Evolutionary conservation across 2,113 vertebrate species (phyloP), one percentile per base, ranked within the genome.

Genomic region (Erinaceus europaeus): DNA sequence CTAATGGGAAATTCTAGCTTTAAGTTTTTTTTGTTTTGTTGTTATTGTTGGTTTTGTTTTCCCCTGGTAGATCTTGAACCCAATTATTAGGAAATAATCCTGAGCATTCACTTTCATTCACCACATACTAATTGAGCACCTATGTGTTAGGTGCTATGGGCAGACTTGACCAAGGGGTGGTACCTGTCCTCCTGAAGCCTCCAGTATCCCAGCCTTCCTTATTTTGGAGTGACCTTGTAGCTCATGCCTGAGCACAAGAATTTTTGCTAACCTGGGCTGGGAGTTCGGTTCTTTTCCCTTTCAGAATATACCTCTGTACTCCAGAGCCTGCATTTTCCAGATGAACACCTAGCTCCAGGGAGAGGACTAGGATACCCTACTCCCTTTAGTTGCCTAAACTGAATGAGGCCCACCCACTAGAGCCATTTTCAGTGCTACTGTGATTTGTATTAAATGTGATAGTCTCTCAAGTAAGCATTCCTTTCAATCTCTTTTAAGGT

Each of bases 251-350:
- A 80, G 57, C 78, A 89, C n/a, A 85, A 9, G 20, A 23, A 65
- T 34, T n/a, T 68, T 50, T 62, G 36, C 27, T 74, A 40, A 75
- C 44, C 59, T 53, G 42, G 52, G 57, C 71, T 77, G 55, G 32
- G 46, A 36, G 25, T 80, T 88, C 46, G 57, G 29, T 80, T 85
- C 36, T 64, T 94, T 82, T 50, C 82, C 68, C 40, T 77, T 32
- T n/a, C 68, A 91, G 88, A 74, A 82, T 85, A 91, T 79, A 92
- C 89, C 86, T 92, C 92, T 91, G 69, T 68, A 64, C 32, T 73
- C 59, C 38, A 34, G 53, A 90, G 76, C 62, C 55, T 61, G 9
- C 61, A 14, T 80, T 91, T 76, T 65, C 74, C 59, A 38, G 73
- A 74, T 85, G 75, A 88, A 48, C 27, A 36, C 17, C 62, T 25